Evolutionary conservation across 2,888 invertebrate species (phyloP), one percentile per base, ranked within the genome.

Genomic region (Fragum fragum): DNA sequence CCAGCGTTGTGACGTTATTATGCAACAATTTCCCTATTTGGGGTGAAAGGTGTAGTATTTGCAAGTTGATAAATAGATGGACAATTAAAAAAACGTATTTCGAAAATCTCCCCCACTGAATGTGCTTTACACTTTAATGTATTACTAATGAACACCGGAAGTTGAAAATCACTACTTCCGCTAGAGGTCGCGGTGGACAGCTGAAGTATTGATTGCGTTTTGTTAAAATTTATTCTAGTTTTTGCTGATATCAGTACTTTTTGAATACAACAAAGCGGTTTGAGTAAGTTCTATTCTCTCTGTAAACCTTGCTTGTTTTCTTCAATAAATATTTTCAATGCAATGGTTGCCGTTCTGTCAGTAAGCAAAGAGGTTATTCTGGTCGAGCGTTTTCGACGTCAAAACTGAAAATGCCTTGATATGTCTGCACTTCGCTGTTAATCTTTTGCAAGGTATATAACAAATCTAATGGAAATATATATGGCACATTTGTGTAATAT

Each of bases 131-230:
- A 39, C 39, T 6, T 9, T 9, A 36, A 21, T 55, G 55, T 71
- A 21, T 1, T 61, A 42, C 18, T 18, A 5, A 73, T 39, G 23
- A 6, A 32, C 73, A 73, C 73, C 73, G 73, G 59, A 73, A 73
- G 42, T 71, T 55, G 57, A 71, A 21, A 55, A 28, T 29, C 42
- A 39, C 57, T 59, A 73, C 73, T 82, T 78, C 78, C 80, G 80
- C 72, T 73, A 78, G 80, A 78, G 75, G 80, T 78, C 78, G 81
- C 81, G 57, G 74, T 72, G 61, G 52, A 55, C 57, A 66, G 59
- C 71, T 74, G 71, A 74, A 81, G 75, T 78, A 81, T 77, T 47
- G 81, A 81, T 85, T 85, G 74, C 76, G 76, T 69, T 66, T 42
- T 66, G 66, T 66, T 66, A 42, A 73, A 76, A 76, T 74, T 74